Evolutionary conservation across 1,140 invertebrate genomes (phyloP).

Genomic region (Solenopsis fugax): DNA sequence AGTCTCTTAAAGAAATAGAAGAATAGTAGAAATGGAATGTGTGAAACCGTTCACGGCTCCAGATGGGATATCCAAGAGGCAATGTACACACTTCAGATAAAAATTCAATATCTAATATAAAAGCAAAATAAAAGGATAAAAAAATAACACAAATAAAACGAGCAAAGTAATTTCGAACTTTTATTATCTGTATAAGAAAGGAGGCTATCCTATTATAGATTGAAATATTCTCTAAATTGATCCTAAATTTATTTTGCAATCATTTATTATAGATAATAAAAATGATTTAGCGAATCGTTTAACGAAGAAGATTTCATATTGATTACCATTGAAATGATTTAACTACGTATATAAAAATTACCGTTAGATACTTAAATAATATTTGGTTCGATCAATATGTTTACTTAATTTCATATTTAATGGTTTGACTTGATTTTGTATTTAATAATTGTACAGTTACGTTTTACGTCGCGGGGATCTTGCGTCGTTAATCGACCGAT

Average conservation of each 20-base stretch:
- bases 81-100: not conserved
- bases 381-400: not conserved
- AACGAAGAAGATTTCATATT: not conserved
- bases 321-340: not conserved
- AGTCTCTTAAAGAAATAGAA: not conserved
- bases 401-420: conserved; percentile 18
- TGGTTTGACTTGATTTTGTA: not conserved
- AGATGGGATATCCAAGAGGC: not conserved
- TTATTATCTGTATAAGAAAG: not conserved
- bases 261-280: not conserved
- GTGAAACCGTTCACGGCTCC: not conserved
- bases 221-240: not conserved
- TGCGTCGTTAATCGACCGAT: not conserved
- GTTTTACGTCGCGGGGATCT: not conserved
- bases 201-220: not conserved
- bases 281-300: not conserved
- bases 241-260: not conserved
- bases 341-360: conserved; percentile 23
- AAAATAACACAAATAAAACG: not conserved
- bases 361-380: not conserved
- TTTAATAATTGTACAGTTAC: not conserved
- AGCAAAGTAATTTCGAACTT: not conserved
- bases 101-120: not conserved
- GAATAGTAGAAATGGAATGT: not conserved
- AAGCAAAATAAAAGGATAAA: not conserved